Conservation (phyloP, 2,797 vertebrate species). For the Staurois parvus region DNA sequence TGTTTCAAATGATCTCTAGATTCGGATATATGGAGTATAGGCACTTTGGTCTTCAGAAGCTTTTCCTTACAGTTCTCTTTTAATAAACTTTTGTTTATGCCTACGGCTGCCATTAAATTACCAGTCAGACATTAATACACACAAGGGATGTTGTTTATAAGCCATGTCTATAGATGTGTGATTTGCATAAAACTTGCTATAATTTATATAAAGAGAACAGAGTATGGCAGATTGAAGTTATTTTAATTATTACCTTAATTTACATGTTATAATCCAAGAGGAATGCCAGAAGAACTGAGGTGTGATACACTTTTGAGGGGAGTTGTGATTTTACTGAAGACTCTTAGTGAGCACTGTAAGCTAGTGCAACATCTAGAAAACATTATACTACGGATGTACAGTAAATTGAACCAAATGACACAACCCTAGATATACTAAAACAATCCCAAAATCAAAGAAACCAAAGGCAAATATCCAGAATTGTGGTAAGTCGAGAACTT, state of each 20-base stretch:
- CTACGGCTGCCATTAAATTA: conserved; percentile 82
- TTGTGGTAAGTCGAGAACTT: no score
- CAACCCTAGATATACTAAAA: no score
- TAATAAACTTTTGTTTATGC: conserved; percentile 85
- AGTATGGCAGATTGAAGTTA: conserved; percentile 66
- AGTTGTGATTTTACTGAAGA: neutral
- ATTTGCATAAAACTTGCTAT: conserved; percentile 65
- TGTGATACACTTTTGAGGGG: conserved; percentile 4
- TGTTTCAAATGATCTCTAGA: conserved; percentile 20
- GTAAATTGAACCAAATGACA: no score
- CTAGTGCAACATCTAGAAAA: no score
- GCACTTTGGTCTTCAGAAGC: conserved; percentile 70
- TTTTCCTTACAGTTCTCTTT: conserved; percentile 74
- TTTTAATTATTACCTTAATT: conserved; percentile 61
- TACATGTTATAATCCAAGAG: conserved; percentile 49
- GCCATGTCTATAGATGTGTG: conserved; percentile 67
- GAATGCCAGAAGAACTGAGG: conserved; percentile 16
- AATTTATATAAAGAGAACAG: conserved; percentile 64
- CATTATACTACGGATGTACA: no score
- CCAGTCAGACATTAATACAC: conserved; percentile 79
- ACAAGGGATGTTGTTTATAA: conserved; percentile 71
- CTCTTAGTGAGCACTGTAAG: neutral
- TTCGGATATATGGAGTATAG: conserved; percentile 56
- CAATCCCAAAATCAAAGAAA: no score
- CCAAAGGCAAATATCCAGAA: no score